Conservation (phyloP, 2,888 invertebrate species). For the Lepidonotus clava region DNA sequence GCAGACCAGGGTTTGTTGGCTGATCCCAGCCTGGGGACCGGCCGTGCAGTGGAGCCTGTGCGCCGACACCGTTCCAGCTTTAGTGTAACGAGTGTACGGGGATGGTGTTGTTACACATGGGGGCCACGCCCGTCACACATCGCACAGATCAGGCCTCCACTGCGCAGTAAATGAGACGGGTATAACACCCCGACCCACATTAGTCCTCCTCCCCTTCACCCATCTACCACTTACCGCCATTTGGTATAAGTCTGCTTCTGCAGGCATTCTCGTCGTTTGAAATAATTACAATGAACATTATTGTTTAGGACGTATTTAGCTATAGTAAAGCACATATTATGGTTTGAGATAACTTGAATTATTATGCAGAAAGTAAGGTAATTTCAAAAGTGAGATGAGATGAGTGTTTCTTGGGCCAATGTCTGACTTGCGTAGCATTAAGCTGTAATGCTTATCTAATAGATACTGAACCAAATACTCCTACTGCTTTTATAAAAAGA, state of each 20-base stretch:
- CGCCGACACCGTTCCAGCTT: slow-evolving; percentile 1
- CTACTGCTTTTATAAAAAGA: no score
- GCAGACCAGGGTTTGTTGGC: not conserved
- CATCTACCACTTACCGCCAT: not conserved
- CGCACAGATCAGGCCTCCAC: not conserved
- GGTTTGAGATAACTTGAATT: no score
- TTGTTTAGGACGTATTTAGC: no score
- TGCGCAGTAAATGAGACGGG: not conserved
- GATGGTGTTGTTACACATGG: not conserved
- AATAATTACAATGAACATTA: no score
- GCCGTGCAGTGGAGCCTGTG: not conserved
- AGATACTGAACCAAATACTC: no score
- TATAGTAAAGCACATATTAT: no score
- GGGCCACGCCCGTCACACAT: not conserved
- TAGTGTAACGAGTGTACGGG: not conserved
- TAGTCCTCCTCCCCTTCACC: not conserved
- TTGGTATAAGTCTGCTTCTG: not conserved
- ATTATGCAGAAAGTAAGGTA: no score
- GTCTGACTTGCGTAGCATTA: no score
- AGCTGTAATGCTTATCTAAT: no score
- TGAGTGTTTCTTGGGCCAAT: no score
- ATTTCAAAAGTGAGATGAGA: no score
- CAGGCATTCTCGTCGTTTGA: no score
- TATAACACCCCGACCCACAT: not conserved
- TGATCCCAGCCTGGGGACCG: slow-evolving; percentile 12